Evolutionary conservation across 2,888 invertebrate species (phyloP).

Genomic region (Euplagia quadripunctaria): DNA sequence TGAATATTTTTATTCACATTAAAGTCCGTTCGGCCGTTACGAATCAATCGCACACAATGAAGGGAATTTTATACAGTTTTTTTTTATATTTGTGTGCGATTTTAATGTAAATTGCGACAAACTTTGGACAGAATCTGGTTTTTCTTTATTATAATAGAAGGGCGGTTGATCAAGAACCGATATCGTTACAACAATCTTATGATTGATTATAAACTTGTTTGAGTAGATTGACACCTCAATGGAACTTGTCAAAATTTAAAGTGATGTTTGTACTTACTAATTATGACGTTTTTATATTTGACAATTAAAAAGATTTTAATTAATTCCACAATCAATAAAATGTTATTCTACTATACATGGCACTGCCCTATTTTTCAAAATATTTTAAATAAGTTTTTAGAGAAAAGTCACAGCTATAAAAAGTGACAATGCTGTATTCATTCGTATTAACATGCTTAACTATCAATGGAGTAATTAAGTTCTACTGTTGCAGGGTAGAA

Average conservation of each 20-base stretch:
- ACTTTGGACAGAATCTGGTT: conserved; percentile 80
- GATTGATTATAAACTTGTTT: conserved; percentile 87
- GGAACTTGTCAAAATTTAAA: conserved; percentile 47
- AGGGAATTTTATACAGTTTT: conserved; percentile 81
- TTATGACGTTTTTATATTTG: conserved; percentile 63
- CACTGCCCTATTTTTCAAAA: conserved; percentile 4
- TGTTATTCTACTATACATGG: conserved; percentile 3
- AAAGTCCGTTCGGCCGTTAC: conserved; percentile 85
- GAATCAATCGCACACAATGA: conserved; percentile 85
- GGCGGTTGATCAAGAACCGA: conserved; percentile 81
- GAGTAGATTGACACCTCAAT: conserved; percentile 76
- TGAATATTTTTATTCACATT: conserved; percentile 86
- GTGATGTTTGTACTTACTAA: conserved; percentile 56
- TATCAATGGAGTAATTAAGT: conserved; percentile 44
- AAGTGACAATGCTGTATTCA: background rate
- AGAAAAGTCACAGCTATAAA: background rate
- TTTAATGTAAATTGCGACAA: conserved; percentile 84
- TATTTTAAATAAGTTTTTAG: background rate
- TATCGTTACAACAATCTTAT: conserved; percentile 81
- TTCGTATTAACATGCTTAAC: background rate
- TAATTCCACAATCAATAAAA: conserved; percentile 42
- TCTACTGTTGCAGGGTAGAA: conserved; percentile 22
- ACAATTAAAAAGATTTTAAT: conserved; percentile 52
- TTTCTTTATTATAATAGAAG: conserved; percentile 71
- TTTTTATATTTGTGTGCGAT: conserved; percentile 81